A percentile compares a stretch with the other conserved stretches of the same genome.
These are phyloP conservation scores for Metopia argyrocephala DNA, from an alignment of 2,888 invertebrate species.

Conservation along the genomic window DNA sequence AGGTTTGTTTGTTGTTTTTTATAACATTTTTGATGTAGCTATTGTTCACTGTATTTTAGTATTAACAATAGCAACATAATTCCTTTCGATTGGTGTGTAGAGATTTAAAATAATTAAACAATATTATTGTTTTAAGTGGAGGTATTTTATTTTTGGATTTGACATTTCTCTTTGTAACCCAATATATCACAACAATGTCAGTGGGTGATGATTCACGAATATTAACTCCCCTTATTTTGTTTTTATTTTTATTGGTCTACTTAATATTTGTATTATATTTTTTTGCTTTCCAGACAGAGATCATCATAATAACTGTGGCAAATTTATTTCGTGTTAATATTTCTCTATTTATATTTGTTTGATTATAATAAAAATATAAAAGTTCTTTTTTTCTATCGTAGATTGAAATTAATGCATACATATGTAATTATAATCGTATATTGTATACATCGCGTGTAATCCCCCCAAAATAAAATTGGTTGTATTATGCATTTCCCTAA, in stretches of 20 bases:
- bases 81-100: slow-evolving; percentile 26
- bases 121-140: slow-evolving; percentile 26
- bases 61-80: slow-evolving; percentile 20
- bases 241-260: slow-evolving; percentile 4
- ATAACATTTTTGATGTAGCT: neutral
- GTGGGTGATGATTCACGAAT: slow-evolving; percentile 52
- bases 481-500: neutral
- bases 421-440: neutral
- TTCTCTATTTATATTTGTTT: neutral
- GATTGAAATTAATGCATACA: neutral
- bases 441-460: slow-evolving; percentile 1
- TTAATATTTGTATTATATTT: slow-evolving; percentile 31
- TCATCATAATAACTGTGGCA: slow-evolving; percentile 1
- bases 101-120: slow-evolving; percentile 16
- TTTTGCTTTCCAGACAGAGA: neutral
- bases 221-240: slow-evolving; percentile 45
- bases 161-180: slow-evolving; percentile 34
- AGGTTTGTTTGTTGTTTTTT: neutral
- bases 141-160: neutral
- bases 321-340: slow-evolving; percentile 3
- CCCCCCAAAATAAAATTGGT: neutral
- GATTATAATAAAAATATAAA: neutral
- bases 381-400: neutral
- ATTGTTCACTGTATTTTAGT: neutral
- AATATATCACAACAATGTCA: slow-evolving; percentile 51